Conservation (phyloP, 2,113 vertebrate genomes). For the Pseudopodoces humilis region DNA sequence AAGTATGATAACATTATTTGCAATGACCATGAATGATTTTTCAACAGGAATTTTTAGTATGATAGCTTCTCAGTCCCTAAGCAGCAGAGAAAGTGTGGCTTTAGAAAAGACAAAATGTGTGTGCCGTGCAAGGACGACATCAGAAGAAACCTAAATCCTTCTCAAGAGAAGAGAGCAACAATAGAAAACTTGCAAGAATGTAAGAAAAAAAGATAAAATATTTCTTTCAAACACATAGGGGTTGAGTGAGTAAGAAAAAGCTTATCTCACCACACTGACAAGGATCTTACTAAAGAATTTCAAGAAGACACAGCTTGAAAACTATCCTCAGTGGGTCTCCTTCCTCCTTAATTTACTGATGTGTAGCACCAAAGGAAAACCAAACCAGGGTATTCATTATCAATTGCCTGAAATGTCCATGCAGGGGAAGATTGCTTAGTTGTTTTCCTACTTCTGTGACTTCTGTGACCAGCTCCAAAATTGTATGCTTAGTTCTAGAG, state of each 20-base stretch:
- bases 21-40: not conserved
- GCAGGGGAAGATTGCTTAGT: not conserved
- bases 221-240: not conserved
- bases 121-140: not conserved
- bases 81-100: not conserved
- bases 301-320: not conserved
- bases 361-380: not conserved
- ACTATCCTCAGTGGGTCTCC: not conserved
- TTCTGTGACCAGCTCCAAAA: not conserved
- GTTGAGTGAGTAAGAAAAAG: not conserved
- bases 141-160: not conserved
- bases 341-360: not conserved
- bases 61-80: not conserved
- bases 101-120: not conserved
- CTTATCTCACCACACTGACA: not conserved
- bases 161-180: not conserved
- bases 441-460: not conserved
- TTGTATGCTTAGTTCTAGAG: not conserved
- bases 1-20: not conserved
- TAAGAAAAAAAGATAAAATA: not conserved
- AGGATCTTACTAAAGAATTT: not conserved
- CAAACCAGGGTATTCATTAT: not conserved
- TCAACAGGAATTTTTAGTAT: not conserved
- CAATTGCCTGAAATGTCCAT: not conserved
- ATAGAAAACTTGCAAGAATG: not conserved